phyloP scores from a whole-genome alignment of 2,888 invertebrate genomes.

The Cataglyphis cursor region DNA sequence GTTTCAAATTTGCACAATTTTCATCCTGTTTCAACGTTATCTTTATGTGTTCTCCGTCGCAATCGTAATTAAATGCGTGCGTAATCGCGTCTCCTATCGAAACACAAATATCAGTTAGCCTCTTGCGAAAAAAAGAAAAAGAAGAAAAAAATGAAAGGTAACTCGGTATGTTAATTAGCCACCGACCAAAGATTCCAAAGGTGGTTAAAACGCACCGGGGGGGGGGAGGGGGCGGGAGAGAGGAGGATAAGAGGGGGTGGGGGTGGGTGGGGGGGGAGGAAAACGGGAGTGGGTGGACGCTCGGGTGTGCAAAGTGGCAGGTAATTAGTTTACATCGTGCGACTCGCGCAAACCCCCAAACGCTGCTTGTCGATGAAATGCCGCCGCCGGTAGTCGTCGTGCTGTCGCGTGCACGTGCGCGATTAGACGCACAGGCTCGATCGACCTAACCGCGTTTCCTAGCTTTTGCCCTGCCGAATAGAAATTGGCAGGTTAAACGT shows the following conservation, averaged over 20 bases:
- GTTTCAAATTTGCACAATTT: no score
- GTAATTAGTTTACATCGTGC: slow-evolving; percentile 82
- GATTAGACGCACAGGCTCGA: slow-evolving; percentile 64
- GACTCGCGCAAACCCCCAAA: slow-evolving; percentile 73
- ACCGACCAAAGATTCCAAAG: slow-evolving; percentile 75
- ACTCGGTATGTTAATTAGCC: slow-evolving; percentile 48
- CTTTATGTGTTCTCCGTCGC: neutral
- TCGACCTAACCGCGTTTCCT: slow-evolving; percentile 59
- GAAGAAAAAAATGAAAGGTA: slow-evolving; percentile 55
- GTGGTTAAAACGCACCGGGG: slow-evolving; percentile 68
- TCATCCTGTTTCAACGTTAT: neutral
- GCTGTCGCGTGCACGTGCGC: slow-evolving; percentile 54
- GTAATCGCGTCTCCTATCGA: slow-evolving; percentile 68
- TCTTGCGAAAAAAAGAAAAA: slow-evolving; percentile 54
- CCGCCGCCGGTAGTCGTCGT: slow-evolving; percentile 56
- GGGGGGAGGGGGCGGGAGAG: neutral
- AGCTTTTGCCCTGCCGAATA: slow-evolving; percentile 65
- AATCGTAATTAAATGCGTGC: slow-evolving; percentile 64
- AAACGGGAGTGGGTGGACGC: slow-evolving; percentile 39
- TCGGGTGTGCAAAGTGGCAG: slow-evolving; percentile 76
- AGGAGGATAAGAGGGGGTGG: slow-evolving; percentile 12
- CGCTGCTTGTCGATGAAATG: slow-evolving; percentile 71
- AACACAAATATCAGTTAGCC: slow-evolving; percentile 61
- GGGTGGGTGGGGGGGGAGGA: no score
- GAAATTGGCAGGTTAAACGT: slow-evolving; percentile 67